A percentile compares a stretch with the other conserved stretches of the same genome.
These are phyloP conservation scores for Hafferia zeledoni DNA, from an alignment of 2,797 vertebrate species.

Conservation along the genomic window DNA sequence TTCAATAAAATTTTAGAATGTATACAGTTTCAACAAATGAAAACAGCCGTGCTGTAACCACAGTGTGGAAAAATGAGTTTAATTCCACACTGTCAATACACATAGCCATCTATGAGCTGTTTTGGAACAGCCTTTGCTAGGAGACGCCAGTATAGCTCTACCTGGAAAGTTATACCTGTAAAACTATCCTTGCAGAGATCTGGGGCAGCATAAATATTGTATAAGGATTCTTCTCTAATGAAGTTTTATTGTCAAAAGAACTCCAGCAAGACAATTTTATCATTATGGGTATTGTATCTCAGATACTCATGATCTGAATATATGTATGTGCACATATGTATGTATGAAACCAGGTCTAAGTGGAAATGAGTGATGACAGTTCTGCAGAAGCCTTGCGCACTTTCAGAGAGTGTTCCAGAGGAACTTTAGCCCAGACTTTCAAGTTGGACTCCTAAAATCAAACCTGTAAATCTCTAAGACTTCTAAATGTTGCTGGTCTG, in stretches of 20 bases:
- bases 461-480: neutral
- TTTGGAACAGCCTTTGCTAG: neutral
- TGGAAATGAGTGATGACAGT: neutral
- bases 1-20: neutral
- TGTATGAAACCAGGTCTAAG: neutral
- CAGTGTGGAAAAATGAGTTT: neutral
- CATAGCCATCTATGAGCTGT: neutral
- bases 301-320: neutral
- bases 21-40: neutral
- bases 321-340: fast-evolving
- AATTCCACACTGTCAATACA: neutral
- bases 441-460: neutral
- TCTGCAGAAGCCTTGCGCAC: neutral
- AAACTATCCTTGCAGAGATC: neutral
- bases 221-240: neutral
- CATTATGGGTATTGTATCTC: neutral
- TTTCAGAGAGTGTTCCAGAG: neutral
- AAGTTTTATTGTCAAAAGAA: neutral
- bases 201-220: neutral
- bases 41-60: neutral
- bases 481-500: neutral
- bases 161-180: neutral
- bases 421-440: neutral
- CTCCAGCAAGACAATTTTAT: neutral
- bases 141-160: neutral